Evolutionary conservation across 1,140 invertebrate species (phyloP).

Genomic region (Drosophila cardini): DNA sequence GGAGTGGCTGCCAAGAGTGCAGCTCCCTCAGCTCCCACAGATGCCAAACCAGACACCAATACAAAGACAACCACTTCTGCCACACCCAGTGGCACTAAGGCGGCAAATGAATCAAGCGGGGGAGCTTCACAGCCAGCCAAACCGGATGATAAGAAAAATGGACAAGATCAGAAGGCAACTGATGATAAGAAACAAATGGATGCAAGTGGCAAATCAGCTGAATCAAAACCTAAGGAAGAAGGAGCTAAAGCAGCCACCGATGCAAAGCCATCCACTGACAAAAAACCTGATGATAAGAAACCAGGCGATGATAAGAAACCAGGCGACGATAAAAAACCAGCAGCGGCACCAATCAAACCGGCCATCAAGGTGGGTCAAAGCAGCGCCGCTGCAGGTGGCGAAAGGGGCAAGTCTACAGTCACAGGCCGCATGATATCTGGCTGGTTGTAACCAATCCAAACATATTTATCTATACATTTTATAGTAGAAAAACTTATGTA

Average conservation of each 20-base stretch:
- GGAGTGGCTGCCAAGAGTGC: constrained; percentile 65
- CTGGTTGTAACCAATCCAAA: constrained; percentile 59
- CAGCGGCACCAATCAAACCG: constrained; percentile 63
- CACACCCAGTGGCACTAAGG: constrained; percentile 52
- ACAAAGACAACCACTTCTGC: constrained; percentile 35
- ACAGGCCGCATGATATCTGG: constrained; percentile 84
- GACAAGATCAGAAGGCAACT: constrained; percentile 44
- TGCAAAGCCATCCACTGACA: constrained; percentile 50
- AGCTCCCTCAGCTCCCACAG: constrained; percentile 69
- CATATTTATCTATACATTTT: constrained; percentile 3
- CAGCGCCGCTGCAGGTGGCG: constrained; percentile 79
- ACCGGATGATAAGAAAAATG: constrained; percentile 71
- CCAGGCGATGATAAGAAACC: constrained; percentile 54
- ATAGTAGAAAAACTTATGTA: constrained; percentile 8
- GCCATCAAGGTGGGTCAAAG: constrained; percentile 81
- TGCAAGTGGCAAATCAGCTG: constrained; percentile 44
- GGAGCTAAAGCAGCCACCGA: constrained; percentile 43
- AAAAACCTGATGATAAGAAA: constrained; percentile 43
- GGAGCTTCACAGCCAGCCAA: constrained; percentile 50
- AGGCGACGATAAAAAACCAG: constrained; percentile 61
- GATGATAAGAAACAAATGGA: constrained; percentile 58
- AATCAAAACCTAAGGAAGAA: constrained; percentile 23
- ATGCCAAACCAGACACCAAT: constrained; percentile 69
- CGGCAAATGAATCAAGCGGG: constrained; percentile 61
- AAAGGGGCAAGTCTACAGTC: constrained; percentile 82